Evolutionary conservation across 2,797 vertebrate genomes (phyloP), one percentile per base, ranked within the genome.

Genomic region (Lacerta viridis): DNA sequence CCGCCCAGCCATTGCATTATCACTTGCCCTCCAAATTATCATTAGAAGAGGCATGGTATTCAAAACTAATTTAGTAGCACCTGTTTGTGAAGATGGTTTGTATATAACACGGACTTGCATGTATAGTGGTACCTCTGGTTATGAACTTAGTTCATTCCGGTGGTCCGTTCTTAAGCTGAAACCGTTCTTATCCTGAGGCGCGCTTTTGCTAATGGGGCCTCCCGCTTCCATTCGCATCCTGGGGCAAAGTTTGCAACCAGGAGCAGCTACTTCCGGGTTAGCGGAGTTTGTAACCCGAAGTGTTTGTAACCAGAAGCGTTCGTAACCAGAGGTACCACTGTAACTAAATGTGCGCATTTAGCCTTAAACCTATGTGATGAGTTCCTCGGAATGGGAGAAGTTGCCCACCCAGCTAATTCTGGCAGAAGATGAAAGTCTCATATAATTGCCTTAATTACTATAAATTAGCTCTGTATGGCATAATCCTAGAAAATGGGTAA

Each of bases 341-440:
- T 20, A 59, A 72, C 18, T 64, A 68, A 72, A 72, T 87, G 36
- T 72, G 64, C 41, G 39, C 25, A 69, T 86, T 84, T 69, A 79
- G 41, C n/a, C n/a, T 74, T 80, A 33, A 71, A 80, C 8, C 33
- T 18, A 55, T 86, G 17, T 64, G 59, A 85, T 78, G 74, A 66
- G 18, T 29, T 85, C 64, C 59, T 66, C 17, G 11, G 59, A 85
- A 77, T 36, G 7, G 36, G 41, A 79, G 25, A 36, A 9, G 2
- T 78, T 77, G 59, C 33, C 68, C 27, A 50, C 29, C 43, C 46
- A 68, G 13, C 36, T 80, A 25, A 9, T 87, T 39, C 71, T 87
- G 66, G 33, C 68, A 71, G 15, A 79, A 59, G 25, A 36, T 72
- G 39, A 50, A 86, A 33, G 23, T 3, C 20, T 85, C 17, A 61